Evolutionary conservation across 2,113 vertebrate species (phyloP), one percentile per base, ranked within the genome.

Genomic region (Muntiacus muntjak): DNA sequence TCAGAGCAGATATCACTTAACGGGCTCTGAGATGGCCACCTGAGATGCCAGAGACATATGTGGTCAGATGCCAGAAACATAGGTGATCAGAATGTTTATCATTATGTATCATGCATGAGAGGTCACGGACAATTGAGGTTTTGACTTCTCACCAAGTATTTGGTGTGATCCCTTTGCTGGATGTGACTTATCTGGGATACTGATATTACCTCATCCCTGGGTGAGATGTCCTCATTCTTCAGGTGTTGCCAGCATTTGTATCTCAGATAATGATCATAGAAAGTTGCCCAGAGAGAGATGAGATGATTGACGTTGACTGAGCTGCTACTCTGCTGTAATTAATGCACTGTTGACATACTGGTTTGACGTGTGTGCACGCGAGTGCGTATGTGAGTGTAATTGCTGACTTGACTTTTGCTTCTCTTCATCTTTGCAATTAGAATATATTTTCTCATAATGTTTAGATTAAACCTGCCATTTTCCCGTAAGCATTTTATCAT

Each of bases 381-480:
- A 52, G 17, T 36, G 40, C 1, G 1, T 57, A 52, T 85, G 57
- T 78, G 60, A 62, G 54, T 87, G 36, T 87, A 78, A 94, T 87
- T 96, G 94, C 54, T 96, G 89, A 74, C 52, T 78, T 93, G 89
- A 93, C 55, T 96, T 94, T 95, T 94, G 71, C 50, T 95, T 89
- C 47, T 45, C 52, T 91, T 95, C 94, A 79, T 88, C 25, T 92
- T 78, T 92, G 33, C 86, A 95, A 87, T 94, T 93, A 97, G 52
- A 90, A 82, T 93, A 90, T 91, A 93, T 97, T 93, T 83, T 95
- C 28, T 50, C 40, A 84, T 78, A 16, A 45, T 87, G 43, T 97
- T 94, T 95, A 93, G 45, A 79, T 92, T 94, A 95, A 85, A 79
- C n/a, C 13, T 95, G 45, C 52, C 81, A 93, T 89, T 85, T 97